phyloP scores from a whole-genome alignment of 2,888 invertebrate species.

The Deroplatys truncata region DNA sequence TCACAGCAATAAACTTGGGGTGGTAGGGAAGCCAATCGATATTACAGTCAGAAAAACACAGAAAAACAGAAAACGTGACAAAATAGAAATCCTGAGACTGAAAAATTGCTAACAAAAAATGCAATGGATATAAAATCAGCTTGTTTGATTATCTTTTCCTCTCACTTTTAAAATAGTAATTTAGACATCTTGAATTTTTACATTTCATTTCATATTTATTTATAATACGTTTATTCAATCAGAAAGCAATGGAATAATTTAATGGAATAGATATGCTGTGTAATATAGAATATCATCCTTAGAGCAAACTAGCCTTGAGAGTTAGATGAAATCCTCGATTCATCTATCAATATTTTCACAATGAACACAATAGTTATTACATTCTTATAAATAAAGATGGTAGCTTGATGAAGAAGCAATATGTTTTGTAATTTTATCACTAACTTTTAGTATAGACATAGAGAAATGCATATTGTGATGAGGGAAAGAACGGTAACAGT shows the following conservation, averaged over 20 bases:
- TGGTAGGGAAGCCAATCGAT: conserved; percentile 18
- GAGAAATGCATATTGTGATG: neutral
- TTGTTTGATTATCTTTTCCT: neutral
- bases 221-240: neutral
- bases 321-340: neutral
- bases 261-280: neutral
- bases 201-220: neutral
- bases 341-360: neutral
- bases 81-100: neutral
- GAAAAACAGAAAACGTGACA: neutral
- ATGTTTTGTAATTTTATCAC: neutral
- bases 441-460: neutral
- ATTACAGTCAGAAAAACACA: neutral
- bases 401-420: neutral
- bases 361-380: conserved; percentile 14
- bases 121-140: neutral
- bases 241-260: neutral
- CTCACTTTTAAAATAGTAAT: neutral
- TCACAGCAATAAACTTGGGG: conserved; percentile 29
- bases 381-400: conserved; percentile 10
- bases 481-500: neutral
- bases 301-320: neutral
- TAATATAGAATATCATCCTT: neutral
- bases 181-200: neutral
- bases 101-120: neutral